Percentiles rank a stretch among this genome's conserved stretches.
These are phyloP conservation scores for Aspidapion aeneum DNA, from an alignment of 2,888 invertebrate genomes.

Conservation along the genomic window DNA sequence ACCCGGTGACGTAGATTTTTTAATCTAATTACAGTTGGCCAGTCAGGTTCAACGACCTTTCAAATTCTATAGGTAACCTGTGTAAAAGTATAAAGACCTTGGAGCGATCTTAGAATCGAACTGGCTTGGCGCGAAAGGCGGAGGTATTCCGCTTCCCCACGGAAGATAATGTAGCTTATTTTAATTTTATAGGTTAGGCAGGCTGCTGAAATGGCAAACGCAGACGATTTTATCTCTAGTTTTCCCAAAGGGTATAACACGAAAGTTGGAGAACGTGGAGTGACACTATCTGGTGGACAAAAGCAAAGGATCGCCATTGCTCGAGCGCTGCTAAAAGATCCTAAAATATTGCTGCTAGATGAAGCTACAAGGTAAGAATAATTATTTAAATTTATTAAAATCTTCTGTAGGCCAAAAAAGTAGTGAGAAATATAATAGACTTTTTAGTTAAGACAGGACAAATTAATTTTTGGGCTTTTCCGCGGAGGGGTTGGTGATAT, in stretches of 20 bases:
- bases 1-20: no score
- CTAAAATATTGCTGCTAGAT: slow-evolving; percentile 82
- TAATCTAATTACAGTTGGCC: no score
- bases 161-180: no score
- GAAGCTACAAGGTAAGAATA: slow-evolving; percentile 89
- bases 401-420: background rate
- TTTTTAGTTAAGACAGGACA: no score
- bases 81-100: no score
- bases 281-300: slow-evolving; percentile 92
- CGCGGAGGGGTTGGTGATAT: no score
- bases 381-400: no score
- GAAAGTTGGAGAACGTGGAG: slow-evolving; percentile 84
- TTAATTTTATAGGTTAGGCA: slow-evolving; percentile 73
- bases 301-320: slow-evolving; percentile 95
- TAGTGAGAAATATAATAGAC: background rate
- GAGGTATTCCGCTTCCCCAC: no score
- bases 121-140: no score
- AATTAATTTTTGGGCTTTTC: slow-evolving; percentile 3
- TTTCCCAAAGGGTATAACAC: slow-evolving; percentile 87
- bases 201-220: slow-evolving; percentile 86
- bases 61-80: no score
- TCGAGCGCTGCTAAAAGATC: slow-evolving; percentile 87
- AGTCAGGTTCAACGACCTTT: no score
- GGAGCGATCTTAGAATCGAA: no score
- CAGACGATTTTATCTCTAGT: slow-evolving; percentile 79